phyloP scores from a whole-genome alignment of 1,140 invertebrate species.

The Aporrectodea caliginosa region DNA sequence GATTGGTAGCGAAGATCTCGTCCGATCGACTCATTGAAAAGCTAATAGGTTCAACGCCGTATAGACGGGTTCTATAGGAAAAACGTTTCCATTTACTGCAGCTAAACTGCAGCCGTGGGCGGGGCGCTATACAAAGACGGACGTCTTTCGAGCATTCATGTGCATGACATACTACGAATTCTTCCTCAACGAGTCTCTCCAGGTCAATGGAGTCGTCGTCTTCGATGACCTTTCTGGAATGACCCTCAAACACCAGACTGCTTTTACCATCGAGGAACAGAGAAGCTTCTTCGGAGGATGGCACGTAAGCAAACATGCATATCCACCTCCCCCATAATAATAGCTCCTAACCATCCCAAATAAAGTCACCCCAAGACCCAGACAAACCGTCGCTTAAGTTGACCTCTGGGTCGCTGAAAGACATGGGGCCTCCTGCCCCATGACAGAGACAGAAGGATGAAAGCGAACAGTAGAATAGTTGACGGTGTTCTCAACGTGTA shows the following conservation, averaged over 20 bases:
- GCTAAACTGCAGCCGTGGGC: constrained; percentile 10
- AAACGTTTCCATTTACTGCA: no score
- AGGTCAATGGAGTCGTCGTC: constrained; percentile 27
- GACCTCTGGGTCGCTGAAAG: background rate
- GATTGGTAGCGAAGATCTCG: no score
- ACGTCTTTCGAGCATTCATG: constrained; percentile 20
- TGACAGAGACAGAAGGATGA: background rate
- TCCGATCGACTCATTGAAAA: no score
- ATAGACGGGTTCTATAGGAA: no score
- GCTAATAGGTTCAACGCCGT: no score
- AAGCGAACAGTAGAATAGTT: background rate
- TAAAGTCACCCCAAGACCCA: background rate
- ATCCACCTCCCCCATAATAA: background rate
- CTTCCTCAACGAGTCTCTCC: constrained; percentile 9
- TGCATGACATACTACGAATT: constrained; percentile 15
- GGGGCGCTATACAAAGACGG: constrained; percentile 13
- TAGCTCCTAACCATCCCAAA: background rate
- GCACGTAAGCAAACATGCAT: constrained; percentile 21
- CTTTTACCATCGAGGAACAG: constrained; percentile 21
- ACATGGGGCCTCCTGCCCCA: background rate
- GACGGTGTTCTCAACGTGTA: background rate
- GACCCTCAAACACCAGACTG: constrained; percentile 25
- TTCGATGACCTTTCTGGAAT: constrained; percentile 27
- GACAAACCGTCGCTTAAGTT: background rate
- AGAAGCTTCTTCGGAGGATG: constrained; percentile 18